Conservation (phyloP, 30 jellyfish, hydroid and myxozoan species). For the Mastigias papua region DNA sequence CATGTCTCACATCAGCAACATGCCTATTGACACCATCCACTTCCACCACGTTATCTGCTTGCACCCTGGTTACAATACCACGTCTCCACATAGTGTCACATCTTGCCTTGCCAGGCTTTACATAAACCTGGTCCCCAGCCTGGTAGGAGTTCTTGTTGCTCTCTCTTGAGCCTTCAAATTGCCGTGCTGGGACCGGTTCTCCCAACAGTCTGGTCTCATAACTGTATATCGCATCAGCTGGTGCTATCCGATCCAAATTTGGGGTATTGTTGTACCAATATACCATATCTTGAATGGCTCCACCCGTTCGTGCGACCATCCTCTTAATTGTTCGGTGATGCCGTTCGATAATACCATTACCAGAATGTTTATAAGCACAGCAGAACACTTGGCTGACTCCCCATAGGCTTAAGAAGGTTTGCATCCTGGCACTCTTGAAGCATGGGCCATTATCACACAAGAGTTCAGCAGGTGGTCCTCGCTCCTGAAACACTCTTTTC, state of each 20-base stretch:
- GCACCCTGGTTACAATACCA: conserved; percentile 16
- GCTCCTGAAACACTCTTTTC: neutral
- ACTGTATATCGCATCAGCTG: neutral
- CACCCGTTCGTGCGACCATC: neutral
- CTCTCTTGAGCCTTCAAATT: conserved; percentile 6
- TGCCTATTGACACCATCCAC: conserved; percentile 36
- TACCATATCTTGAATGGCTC: conserved; percentile 5
- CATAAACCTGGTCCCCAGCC: conserved; percentile 20
- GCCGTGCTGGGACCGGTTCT: conserved; percentile 16
- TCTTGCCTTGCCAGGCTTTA: conserved; percentile 5
- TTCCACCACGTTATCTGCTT: neutral
- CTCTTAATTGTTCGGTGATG: conserved; percentile 31
- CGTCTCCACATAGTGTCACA: conserved; percentile 20
- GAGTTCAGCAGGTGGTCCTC: neutral
- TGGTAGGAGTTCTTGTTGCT: conserved; percentile 1
- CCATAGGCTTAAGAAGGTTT: neutral
- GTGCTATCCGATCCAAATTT: neutral
- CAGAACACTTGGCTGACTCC: neutral
- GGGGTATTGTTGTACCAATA: conserved; percentile 36
- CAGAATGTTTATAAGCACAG: neutral
- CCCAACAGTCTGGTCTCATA: conserved; percentile 3
- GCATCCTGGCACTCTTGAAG: neutral
- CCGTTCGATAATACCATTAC: neutral
- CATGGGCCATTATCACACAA: neutral
- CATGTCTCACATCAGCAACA: conserved; percentile 19